phyloP scores from a whole-genome alignment of 2,888 invertebrate species.

The Enoplolaimus lenunculus region DNA sequence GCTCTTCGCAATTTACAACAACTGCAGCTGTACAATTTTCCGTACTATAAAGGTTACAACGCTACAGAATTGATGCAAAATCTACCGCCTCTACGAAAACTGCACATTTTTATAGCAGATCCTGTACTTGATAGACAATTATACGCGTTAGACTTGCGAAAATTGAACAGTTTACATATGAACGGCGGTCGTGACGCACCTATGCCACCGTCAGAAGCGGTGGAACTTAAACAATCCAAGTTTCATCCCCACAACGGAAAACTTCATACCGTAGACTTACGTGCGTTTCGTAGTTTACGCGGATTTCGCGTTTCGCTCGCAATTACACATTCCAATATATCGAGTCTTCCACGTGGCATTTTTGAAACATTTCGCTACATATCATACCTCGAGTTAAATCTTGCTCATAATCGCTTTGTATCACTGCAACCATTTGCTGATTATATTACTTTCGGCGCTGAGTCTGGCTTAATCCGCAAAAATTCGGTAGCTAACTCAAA shows the following conservation, averaged over 20 bases:
- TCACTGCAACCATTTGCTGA: conserved; percentile 12
- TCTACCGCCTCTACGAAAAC: conserved; percentile 31
- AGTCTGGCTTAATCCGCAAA: no score
- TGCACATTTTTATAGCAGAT: conserved; percentile 24
- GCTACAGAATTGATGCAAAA: conserved; percentile 28
- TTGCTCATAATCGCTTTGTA: conserved; percentile 18
- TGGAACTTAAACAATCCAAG: no score
- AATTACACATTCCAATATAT: conserved; percentile 16
- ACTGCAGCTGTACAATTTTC: conserved; percentile 30
- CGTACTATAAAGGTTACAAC: conserved; percentile 26
- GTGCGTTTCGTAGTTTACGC: conserved; percentile 16
- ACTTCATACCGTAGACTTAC: neutral
- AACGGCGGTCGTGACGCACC: neutral
- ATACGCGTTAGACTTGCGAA: conserved; percentile 11
- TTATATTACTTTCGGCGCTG: no score
- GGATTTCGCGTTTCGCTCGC: conserved; percentile 17
- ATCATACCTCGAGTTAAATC: conserved; percentile 16
- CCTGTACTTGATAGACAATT: neutral
- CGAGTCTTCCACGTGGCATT: conserved; percentile 7
- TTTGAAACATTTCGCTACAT: conserved; percentile 20
- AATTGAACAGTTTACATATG: conserved; percentile 12
- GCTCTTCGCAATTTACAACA: conserved; percentile 27
- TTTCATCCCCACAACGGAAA: no score
- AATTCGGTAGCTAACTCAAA: no score
- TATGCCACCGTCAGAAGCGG: neutral